Evolutionary conservation across 2,797 vertebrate species (phyloP), one percentile per base, ranked within the genome.

Genomic region (Onychomys torridus): DNA sequence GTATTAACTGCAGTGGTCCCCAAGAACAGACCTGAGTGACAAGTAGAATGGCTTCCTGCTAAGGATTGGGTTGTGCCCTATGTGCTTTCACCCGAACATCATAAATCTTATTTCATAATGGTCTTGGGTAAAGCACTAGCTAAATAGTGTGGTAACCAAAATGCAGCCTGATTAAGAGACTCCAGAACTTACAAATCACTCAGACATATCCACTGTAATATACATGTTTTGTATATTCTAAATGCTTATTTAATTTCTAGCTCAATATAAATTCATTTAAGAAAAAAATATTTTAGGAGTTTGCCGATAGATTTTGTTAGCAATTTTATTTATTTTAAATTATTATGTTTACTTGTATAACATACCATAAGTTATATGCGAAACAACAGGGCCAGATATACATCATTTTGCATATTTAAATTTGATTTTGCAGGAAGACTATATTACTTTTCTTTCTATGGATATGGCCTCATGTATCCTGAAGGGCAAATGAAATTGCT

Each of bases 241-340:
- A 89, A 83, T 93, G 65, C 52, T 78, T 92, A 57, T 91, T 97
- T 92, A 93, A 96, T 86, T 96, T 97, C 79, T 90, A 61, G 16
- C 71, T 12, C 40, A 73, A 13, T 83, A n/a, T 86, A 34, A 86
- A 82, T 90, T 90, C 16, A 55, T 79, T 89, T 92, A 71, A 67
- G 37, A 73, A 82, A 78, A 61, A 86, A 67, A 79, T 63, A 94
- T 3, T 59, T 78, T 76, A 91, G 83, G 32, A 52, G 65, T 93
- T 92, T 77, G 9, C 21, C 94, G 37, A 88, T 81, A 82, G 79
- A 86, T 96, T 96, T 92, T 89, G 89, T 93, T 88, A 84, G 73
- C 79, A 65, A 1, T 37, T 91, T 65, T 85, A 65, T 96, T 95
- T 83, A n/a, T 93, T 96, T 96, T 52, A 88, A 76, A 32, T 83